Conservation (phyloP, 1,140 invertebrate genomes). For the Hyphantria cunea region DNA sequence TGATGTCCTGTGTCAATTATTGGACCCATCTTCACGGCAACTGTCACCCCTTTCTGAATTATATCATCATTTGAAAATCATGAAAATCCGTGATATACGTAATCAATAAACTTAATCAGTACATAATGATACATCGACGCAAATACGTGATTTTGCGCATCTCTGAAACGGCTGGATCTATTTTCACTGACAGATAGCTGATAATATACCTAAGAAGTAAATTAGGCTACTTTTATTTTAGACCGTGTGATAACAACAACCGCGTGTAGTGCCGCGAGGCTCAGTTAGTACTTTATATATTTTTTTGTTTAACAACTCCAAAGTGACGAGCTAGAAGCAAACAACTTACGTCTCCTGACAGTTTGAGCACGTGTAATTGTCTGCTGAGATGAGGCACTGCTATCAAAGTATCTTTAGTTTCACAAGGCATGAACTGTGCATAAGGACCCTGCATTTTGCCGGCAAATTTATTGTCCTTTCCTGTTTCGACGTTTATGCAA, state of each 20-base stretch:
- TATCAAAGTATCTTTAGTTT: slow-evolving; percentile 46
- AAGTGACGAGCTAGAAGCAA: background rate
- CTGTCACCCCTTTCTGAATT: slow-evolving; percentile 66
- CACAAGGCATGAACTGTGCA: slow-evolving; percentile 51
- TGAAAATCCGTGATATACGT: background rate
- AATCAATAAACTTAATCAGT: too few species aligned
- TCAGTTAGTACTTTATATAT: too few species aligned
- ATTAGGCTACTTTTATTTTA: too few species aligned
- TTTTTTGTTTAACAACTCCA: too few species aligned
- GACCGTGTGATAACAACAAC: too few species aligned
- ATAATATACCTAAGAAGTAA: too few species aligned
- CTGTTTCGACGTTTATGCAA: slow-evolving; percentile 66
- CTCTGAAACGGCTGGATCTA: too few species aligned
- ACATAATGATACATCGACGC: too few species aligned
- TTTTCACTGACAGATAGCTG: too few species aligned
- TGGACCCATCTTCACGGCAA: slow-evolving; percentile 63
- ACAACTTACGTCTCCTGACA: slow-evolving; percentile 55
- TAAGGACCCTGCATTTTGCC: slow-evolving; percentile 74
- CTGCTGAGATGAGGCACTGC: slow-evolving; percentile 58
- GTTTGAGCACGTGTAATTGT: slow-evolving; percentile 56
- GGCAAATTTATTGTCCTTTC: slow-evolving; percentile 72
- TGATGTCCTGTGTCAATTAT: slow-evolving; percentile 63
- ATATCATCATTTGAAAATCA: too few species aligned
- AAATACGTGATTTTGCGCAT: too few species aligned
- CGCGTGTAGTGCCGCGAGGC: too few species aligned